These are phyloP conservation scores for Carassius gibelio DNA, from an alignment of 2,113 vertebrate genomes.

Conservation along the genomic window DNA sequence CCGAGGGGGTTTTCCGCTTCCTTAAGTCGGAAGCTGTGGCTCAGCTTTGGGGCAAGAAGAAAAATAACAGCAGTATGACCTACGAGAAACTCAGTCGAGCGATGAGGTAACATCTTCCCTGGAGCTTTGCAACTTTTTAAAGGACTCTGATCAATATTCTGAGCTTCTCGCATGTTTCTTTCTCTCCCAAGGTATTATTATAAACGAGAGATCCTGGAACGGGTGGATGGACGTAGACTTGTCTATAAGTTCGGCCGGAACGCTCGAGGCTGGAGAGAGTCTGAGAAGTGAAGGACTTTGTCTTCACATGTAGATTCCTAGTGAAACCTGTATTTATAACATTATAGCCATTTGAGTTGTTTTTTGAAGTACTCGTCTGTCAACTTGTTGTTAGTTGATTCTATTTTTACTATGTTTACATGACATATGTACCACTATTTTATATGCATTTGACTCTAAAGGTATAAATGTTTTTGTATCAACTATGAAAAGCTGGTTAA, in stretches of 20 bases:
- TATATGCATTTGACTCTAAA: neutral
- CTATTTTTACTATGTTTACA: slow-evolving; percentile 1
- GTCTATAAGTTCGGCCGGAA: slow-evolving; percentile 99
- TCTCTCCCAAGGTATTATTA: slow-evolving; percentile 91
- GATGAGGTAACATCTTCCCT: slow-evolving; percentile 84
- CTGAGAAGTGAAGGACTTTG: slow-evolving; percentile 81
- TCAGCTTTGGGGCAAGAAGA: slow-evolving; percentile 97
- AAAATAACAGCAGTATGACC: slow-evolving; percentile 99
- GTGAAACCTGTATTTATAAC: slow-evolving; percentile 47
- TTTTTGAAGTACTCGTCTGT: neutral
- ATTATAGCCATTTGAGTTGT: slow-evolving; percentile 14
- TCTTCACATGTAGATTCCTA: neutral
- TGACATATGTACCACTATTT: neutral
- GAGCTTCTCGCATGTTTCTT: neutral
- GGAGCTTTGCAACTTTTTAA: neutral
- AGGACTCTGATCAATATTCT: neutral
- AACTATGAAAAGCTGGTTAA: neutral
- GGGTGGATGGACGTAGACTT: slow-evolving; percentile 93
- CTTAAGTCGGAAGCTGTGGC: slow-evolving; percentile 97
- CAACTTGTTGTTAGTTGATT: neutral
- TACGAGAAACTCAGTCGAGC: slow-evolving; percentile 98
- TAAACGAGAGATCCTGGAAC: slow-evolving; percentile 95
- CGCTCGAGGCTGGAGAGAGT: slow-evolving; percentile 92
- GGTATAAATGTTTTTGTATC: too few species aligned
- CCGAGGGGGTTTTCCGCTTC: slow-evolving; percentile 94